Percentiles rank a stretch among this genome's conserved stretches.
Evolutionary conservation across 2,888 invertebrate species (phyloP).

Genomic region (Pachymerium ferrugineum): DNA sequence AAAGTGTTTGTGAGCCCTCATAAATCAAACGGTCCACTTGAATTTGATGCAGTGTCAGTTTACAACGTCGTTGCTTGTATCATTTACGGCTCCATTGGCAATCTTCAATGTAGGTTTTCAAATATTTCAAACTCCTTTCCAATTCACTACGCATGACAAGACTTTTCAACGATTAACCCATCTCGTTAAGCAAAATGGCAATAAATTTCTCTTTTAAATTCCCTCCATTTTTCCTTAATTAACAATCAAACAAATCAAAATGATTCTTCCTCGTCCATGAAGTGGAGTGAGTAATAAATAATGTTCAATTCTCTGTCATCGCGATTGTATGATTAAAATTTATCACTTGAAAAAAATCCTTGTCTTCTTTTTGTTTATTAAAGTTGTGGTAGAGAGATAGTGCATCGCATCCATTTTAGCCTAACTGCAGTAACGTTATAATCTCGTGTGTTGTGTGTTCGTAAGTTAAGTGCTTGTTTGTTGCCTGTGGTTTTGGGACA

Average conservation of each 20-base stretch:
- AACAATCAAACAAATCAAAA: constrained; percentile 14
- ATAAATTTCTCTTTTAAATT: background rate
- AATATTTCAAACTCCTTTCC: constrained; percentile 8
- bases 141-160: background rate
- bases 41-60: background rate
- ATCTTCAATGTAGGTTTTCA: background rate
- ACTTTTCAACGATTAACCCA: background rate
- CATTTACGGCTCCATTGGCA: background rate
- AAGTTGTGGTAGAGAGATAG: background rate
- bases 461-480: background rate
- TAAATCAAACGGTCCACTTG: background rate
- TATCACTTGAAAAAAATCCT: no score
- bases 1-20: background rate
- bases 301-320: no score
- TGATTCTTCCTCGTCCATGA: background rate
- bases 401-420: background rate
- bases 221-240: background rate
- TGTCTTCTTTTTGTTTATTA: no score
- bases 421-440: background rate
- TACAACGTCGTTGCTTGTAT: background rate
- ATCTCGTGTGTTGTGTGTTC: constrained; percentile 3
- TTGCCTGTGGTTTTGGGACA: background rate
- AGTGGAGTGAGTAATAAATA: background rate
- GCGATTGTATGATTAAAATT: no score
- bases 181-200: constrained; percentile 2